Evolutionary conservation across 1,140 invertebrate genomes (phyloP), one percentile per base, ranked within the genome.

Genomic region (Adoxophyes honmai): DNA sequence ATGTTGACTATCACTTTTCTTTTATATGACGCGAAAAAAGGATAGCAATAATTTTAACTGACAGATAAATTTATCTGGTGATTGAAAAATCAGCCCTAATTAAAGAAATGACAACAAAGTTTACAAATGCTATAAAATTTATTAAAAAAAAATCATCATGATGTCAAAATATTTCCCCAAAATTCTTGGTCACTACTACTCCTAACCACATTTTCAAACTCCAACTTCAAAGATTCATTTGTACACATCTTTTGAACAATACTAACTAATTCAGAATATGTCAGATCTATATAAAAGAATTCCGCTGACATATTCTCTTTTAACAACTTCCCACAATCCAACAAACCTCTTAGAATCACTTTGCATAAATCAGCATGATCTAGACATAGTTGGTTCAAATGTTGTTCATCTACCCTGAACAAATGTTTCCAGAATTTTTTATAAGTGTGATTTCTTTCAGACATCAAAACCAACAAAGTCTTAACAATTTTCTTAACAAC

Each of bases 341-440:
- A 79, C 38, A 93, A 74, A 63, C 88, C 89, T 70, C 90, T 90
- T n/a, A 90, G 65, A 34, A 92, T 82, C 52, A 86, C 73, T 37
- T 78, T 72, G 52, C 89, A 86, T 70, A 93, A 86, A 52, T 85
- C 66, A 18, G 34, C 42, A 81, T 90, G 75, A 38, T 83, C 73
- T 28, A 75, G 60, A 68, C 90, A 89, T 16, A 92, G 64, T 58
- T 78, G 70, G 10, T 74, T 60, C 37, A 89, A 68, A 66, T 82
- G 70, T 52, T 67, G 65, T 37, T 91, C 75, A n/a, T 90, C 60
- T 52, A 90, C 70, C 52, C 74, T 78, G 48, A 90, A 74, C 65
- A 90, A 60, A 53, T 62, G 56, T 60, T 73, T 73, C 91, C 92
- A 90, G 86, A 90, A 83, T 36, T 54, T 69, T 64, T 87, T 70